These are phyloP conservation scores for Charaxes varanes DNA, from an alignment of 1,140 invertebrate species.

Conservation along the genomic window DNA sequence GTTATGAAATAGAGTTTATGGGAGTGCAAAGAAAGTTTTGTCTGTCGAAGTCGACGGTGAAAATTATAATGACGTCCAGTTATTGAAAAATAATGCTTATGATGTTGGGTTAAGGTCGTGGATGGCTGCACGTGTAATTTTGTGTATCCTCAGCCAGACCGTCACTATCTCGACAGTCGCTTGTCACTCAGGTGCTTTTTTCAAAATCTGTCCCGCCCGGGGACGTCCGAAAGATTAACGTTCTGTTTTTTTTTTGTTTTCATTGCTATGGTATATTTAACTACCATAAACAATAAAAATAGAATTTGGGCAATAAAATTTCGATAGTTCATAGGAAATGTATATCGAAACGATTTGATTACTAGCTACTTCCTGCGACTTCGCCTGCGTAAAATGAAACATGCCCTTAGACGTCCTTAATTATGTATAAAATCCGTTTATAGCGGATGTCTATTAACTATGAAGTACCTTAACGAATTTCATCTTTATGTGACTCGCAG, in stretches of 20 bases:
- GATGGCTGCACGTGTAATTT: slow-evolving; percentile 5
- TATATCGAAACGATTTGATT: too few species aligned
- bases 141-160: slow-evolving; percentile 16
- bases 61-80: slow-evolving; percentile 1
- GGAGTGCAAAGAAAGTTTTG: slow-evolving; percentile 13
- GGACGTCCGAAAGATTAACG: slow-evolving; percentile 13
- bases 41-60: slow-evolving; percentile 12
- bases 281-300: too few species aligned
- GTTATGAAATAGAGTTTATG: slow-evolving; percentile 3
- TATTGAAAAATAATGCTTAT: slow-evolving; percentile 12
- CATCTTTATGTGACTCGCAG: too few species aligned
- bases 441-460: too few species aligned
- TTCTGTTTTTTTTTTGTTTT: background rate
- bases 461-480: too few species aligned
- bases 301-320: too few species aligned
- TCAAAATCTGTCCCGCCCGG: slow-evolving; percentile 18
- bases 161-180: slow-evolving; percentile 36
- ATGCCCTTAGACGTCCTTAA: too few species aligned
- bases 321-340: too few species aligned
- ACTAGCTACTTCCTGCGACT: too few species aligned
- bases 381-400: too few species aligned
- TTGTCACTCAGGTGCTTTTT: slow-evolving; percentile 17
- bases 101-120: background rate
- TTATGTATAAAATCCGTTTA: too few species aligned
- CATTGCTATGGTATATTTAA: too few species aligned